Base-by-base conservation (phyloP, 2,113 vertebrate genomes). In the Anthoscopus minutus region DNA sequence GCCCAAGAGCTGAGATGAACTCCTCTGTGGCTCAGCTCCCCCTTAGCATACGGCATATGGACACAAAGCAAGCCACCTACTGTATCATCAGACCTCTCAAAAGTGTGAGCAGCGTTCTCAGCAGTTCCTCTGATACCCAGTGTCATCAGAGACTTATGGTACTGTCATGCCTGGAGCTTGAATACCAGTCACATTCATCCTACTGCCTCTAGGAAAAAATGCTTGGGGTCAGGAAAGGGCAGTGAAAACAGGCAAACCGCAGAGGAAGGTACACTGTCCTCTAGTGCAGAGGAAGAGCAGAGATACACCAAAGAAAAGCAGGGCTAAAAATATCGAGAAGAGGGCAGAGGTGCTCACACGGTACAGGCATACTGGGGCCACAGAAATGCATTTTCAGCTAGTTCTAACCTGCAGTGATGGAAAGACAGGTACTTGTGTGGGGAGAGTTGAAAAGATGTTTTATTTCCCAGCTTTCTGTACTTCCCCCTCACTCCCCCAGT, bases 271-370 rank as follows among this genome's bases (percentile, higher is more conserved):
- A 33, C 18, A 3, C 48, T 90, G 80, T 95, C 90, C 94, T 97
- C 71, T 74, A 83, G 81, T 11, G 86, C 72, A 81, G 80, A 86
- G 92, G 60, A 92, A 93, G 88, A 96, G 88, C 71, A 84, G 72
- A 81, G 72, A 40, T 9, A 40, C 7, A 90, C 35, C 51, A 86
- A 94, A 96, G 96, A 86, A 78, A 92, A 74, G 82, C 86, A 81
- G 48, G 76, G 88, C 94, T 97, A 97, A 96, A 97, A 97, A 96
- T 97, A 97, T 67, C 94, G 93, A 81, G 93, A 8, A 82, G 85
- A 95, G 93, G 95, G 93, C 95, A 97, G 92, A 96, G 92, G 94
- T 95, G 93, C 90, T 93, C 35, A 17, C 94, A 74, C 56, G 24
- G 87, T 48, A 76, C 93, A 92, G 93, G 92, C 91, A 72, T 54